Evolutionary conservation across 2,797 vertebrate species (phyloP), one percentile per base, ranked within the genome.

Genomic region (Coranthus polyacanthus): DNA sequence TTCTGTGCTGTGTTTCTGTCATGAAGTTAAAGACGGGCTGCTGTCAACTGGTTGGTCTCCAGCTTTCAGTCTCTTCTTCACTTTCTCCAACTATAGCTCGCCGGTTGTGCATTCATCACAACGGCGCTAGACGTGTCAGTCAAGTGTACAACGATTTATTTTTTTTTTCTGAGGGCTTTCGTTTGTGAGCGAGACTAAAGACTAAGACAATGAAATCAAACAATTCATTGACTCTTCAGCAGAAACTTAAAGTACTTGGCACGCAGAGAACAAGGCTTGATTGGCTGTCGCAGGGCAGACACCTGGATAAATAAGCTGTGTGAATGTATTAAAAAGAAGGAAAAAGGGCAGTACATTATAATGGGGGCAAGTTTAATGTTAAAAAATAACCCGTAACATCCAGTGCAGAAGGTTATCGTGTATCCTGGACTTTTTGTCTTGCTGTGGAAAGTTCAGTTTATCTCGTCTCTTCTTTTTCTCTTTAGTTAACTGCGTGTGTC

Each of bases 401-500:
- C 18, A 38, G 39, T 38, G 38, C n/a, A 6, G 13, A 55, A 2
- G 6, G 10, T 42, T 63, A 44, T 60, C 3, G 16, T n/a, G 16
- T 1, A 12, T 22, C 16, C 32, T 17, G 9, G 41, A 15, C 17
- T 47, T 38, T 60, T 17, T 29, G 10, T 55, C 20, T 43, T 37
- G 42, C 24, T 20, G n/a, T 50, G 20, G 5, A 61, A 72, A 73
- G 42, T 72, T 65, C 62, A 45, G 32, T 74, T 42, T 82, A 15
- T 72, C 50, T 73, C 20, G 75, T 16, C 15, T 6, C 24, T 47
- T 75, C 38, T 78, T 22, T 78, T 43, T 76, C 53, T 68, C 44
- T 67, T 6, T 8, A 99, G 98, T 95, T 99, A 94, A 99, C 98
- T 16, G 98, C 98, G 78, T 99, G 98, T 88, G 94, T 99, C 85